Evolutionary conservation across 2,888 invertebrate genomes (phyloP).

Genomic region (Camponotus fellah): DNA sequence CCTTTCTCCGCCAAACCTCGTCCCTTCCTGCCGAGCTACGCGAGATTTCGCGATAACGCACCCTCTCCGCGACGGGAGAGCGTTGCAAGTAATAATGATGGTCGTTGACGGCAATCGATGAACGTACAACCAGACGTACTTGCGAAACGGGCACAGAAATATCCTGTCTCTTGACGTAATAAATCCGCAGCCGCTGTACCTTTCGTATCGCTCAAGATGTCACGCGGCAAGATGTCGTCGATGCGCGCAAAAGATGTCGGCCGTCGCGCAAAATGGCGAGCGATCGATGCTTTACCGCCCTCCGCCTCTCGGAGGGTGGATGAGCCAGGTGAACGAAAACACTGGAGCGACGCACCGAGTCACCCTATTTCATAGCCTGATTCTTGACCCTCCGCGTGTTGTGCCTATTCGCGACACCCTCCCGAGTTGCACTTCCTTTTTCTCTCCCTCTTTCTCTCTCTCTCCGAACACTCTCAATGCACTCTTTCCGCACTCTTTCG

Average conservation of each 20-base stretch:
- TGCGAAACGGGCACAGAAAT: background rate
- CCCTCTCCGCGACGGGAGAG: slow-evolving; percentile 48
- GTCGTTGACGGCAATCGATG: slow-evolving; percentile 67
- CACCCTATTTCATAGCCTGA: slow-evolving; percentile 8
- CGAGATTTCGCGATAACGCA: slow-evolving; percentile 52
- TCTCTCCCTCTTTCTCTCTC: slow-evolving; percentile 29
- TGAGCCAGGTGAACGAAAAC: slow-evolving; percentile 66
- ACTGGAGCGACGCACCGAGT: slow-evolving; percentile 39
- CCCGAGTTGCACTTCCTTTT: slow-evolving; percentile 31
- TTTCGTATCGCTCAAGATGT: slow-evolving; percentile 50
- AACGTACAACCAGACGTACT: slow-evolving; percentile 45
- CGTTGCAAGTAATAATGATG: slow-evolving; percentile 59
- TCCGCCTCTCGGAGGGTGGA: slow-evolving; percentile 70
- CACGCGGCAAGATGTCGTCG: slow-evolving; percentile 73
- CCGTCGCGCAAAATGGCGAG: slow-evolving; percentile 82
- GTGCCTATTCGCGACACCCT: background rate
- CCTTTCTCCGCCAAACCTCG: slow-evolving; percentile 9
- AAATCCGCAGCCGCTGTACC: slow-evolving; percentile 21
- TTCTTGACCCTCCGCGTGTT: slow-evolving; percentile 1
- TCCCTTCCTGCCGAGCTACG: background rate
- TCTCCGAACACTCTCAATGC: slow-evolving; percentile 18
- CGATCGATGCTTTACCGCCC: slow-evolving; percentile 79
- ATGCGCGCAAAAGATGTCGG: slow-evolving; percentile 81
- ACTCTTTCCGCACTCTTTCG: slow-evolving; percentile 31
- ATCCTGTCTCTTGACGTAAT: background rate